phyloP scores from a whole-genome alignment of 2,113 vertebrate genomes.

The Poeciliopsis occidentalis region DNA sequence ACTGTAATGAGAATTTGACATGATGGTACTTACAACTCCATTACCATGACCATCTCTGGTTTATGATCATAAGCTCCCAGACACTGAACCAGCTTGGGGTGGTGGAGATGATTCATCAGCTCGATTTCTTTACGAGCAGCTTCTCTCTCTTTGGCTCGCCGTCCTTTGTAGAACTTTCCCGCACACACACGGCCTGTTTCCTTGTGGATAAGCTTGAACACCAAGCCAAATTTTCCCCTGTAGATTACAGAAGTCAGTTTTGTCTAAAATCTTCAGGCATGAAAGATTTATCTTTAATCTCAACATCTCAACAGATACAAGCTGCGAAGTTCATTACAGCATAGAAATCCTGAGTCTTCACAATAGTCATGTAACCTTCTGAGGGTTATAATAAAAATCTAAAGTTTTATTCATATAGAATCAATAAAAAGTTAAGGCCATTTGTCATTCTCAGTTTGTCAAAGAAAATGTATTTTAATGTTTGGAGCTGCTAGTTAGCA shows the following conservation, averaged over 20 bases:
- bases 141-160: slow-evolving; percentile 79
- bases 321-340: background rate
- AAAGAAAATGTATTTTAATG: too few relatives aligned
- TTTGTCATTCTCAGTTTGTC: too few relatives aligned
- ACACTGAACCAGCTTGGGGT: slow-evolving; percentile 87
- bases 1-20: background rate
- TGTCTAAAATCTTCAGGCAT: background rate
- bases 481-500: too few relatives aligned
- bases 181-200: slow-evolving; percentile 78
- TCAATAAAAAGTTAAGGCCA: too few relatives aligned
- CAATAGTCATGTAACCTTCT: too few relatives aligned
- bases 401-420: too few relatives aligned
- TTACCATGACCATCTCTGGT: slow-evolving; percentile 86
- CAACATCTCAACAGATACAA: background rate
- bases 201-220: slow-evolving; percentile 85
- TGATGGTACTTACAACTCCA: slow-evolving; percentile 86
- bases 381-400: too few relatives aligned
- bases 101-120: slow-evolving; percentile 88
- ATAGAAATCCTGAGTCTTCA: too few relatives aligned
- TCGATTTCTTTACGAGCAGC: slow-evolving; percentile 82
- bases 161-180: slow-evolving; percentile 86
- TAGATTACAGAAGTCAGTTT: slow-evolving; percentile 3
- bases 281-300: background rate
- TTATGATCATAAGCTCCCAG: slow-evolving; percentile 85
- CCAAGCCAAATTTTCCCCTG: slow-evolving; percentile 87